A percentile compares a stretch with the other conserved stretches of the same genome.
phyloP scores from a whole-genome alignment of 2,113 vertebrate genomes.

The Phalacrocorax aristotelis region DNA sequence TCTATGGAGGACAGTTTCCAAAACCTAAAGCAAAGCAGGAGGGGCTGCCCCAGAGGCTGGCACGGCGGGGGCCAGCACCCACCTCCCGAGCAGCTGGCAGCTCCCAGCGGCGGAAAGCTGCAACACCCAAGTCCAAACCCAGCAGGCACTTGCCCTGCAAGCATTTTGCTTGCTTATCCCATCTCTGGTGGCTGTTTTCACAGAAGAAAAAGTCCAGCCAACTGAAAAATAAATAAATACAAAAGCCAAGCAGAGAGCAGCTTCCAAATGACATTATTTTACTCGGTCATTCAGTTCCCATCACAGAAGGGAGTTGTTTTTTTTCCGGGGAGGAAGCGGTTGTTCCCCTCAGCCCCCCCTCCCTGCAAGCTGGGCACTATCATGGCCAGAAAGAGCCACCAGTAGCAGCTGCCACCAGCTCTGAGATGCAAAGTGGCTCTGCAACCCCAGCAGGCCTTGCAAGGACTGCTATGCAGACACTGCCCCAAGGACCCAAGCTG shows the following conservation, averaged over 20 bases:
- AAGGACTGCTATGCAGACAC: background rate
- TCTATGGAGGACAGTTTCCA: slow-evolving; percentile 57
- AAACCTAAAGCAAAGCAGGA: slow-evolving; percentile 8
- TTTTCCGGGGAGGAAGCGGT: background rate
- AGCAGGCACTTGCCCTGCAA: background rate
- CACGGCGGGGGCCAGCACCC: background rate
- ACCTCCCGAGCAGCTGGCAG: accelerated
- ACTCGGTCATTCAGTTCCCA: background rate
- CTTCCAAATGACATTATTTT: slow-evolving; percentile 21
- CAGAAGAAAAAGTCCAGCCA: background rate
- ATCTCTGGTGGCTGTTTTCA: background rate
- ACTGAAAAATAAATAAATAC: background rate
- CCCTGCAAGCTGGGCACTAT: background rate
- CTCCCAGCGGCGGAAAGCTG: background rate
- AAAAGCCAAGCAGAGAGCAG: background rate
- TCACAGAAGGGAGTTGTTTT: background rate
- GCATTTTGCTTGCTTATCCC: background rate
- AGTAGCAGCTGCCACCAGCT: background rate
- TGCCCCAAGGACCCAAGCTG: background rate
- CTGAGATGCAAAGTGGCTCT: background rate
- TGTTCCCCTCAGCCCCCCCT: background rate
- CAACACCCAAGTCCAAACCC: background rate
- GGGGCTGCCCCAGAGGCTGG: background rate
- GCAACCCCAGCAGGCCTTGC: background rate
- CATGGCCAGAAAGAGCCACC: background rate